These are phyloP conservation scores for Chrysotoxum bicinctum DNA, from an alignment of 2,888 invertebrate species.

Conservation along the genomic window DNA sequence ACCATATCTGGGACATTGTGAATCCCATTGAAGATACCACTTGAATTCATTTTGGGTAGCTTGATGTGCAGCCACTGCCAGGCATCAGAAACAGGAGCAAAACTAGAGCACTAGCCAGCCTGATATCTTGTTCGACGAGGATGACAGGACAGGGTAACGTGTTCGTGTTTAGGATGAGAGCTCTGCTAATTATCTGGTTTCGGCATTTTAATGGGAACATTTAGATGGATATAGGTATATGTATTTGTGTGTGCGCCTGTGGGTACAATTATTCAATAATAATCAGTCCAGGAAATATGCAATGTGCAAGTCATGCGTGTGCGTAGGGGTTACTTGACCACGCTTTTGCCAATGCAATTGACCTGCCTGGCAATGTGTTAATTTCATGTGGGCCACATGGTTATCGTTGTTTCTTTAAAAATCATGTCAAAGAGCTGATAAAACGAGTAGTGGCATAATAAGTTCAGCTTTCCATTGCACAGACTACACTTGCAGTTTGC, in stretches of 20 bases:
- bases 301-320: conserved; percentile 14
- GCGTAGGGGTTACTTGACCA: conserved; percentile 5
- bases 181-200: conserved; percentile 69
- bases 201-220: conserved; percentile 62
- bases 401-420: conserved; percentile 54
- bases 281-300: conserved; percentile 44
- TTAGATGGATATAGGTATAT: conserved; percentile 21
- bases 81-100: background rate
- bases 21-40: conserved; percentile 69
- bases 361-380: conserved; percentile 60
- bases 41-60: conserved; percentile 68
- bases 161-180: conserved; percentile 46
- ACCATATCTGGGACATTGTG: conserved; percentile 69
- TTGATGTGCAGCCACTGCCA: conserved; percentile 57
- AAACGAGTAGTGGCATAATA: background rate
- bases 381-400: conserved; percentile 53
- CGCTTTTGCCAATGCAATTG: conserved; percentile 55
- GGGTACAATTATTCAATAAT: conserved; percentile 42
- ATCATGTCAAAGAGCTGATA: conserved; percentile 47
- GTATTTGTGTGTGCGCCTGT: conserved; percentile 28
- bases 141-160: conserved; percentile 16
- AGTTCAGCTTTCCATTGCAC: conserved; percentile 6
- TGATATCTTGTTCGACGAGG: conserved; percentile 40
- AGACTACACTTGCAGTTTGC: too few species aligned
- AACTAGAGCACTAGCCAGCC: background rate